Percentiles rank a stretch among this genome's conserved stretches.
These are phyloP conservation scores for Pantherophis guttatus DNA, from an alignment of 2,113 vertebrate species.

Conservation along the genomic window DNA sequence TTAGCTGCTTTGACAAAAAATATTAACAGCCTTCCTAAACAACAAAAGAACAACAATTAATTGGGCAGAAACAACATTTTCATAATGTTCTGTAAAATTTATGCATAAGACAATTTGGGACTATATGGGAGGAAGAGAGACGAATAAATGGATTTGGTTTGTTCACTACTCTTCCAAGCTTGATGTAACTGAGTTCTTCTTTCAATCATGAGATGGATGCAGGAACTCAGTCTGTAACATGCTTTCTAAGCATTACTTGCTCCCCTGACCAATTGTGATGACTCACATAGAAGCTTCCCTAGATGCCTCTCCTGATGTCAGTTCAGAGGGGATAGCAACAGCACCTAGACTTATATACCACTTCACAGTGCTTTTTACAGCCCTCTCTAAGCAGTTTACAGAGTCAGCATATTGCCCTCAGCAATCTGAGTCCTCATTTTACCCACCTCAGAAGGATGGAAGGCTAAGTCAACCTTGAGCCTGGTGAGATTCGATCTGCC, in stretches of 20 bases:
- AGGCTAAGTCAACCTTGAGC: no score
- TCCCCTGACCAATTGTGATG: neutral
- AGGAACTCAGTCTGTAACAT: neutral
- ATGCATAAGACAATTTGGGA: neutral
- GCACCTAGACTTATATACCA: no score
- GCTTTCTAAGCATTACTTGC: neutral
- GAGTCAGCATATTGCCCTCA: no score
- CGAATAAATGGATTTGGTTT: neutral
- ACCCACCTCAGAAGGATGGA: no score
- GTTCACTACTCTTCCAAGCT: neutral
- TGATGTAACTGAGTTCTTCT: neutral
- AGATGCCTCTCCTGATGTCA: neutral
- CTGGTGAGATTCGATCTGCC: no score
- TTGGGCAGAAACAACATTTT: neutral
- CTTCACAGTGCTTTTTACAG: no score
- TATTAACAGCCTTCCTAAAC: constrained; percentile 9
- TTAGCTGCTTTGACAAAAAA: constrained; percentile 40
- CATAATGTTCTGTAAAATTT: neutral
- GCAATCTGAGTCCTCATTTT: no score
- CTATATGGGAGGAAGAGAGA: neutral
- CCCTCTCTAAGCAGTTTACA: no score
- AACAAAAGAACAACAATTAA: neutral
- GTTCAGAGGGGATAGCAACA: neutral
- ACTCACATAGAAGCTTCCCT: neutral
- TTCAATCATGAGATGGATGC: neutral